Evolutionary conservation across 92 coral and sea anemone genomes (phyloP), one percentile per base, ranked within the genome.

Genomic region (Phenganax subtilis): DNA sequence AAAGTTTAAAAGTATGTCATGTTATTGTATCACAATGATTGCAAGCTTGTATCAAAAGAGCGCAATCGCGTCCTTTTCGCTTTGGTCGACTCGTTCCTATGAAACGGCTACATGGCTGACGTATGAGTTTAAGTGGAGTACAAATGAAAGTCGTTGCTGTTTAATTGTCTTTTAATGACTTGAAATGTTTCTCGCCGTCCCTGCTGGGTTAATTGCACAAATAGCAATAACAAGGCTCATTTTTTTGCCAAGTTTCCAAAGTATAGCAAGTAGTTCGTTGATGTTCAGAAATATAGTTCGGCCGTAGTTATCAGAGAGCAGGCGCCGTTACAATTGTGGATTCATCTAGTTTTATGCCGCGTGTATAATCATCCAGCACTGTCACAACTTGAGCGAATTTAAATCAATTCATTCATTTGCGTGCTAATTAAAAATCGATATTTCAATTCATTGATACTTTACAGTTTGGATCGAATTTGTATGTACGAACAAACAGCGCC

Each of bases 341-440:
- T 25, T 69, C 51, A 28, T 17, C 12, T 9, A 3, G 52, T 52
- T 51, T 73, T 29, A 51, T 54, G 7, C n/a, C 80, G 5, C 66
- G 10, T 16, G 60, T 55, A 37, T 17, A 14, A 61, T 51, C 54
- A 51, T 31, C 53, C 69, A 59, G 25, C 20, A 52, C 81, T 15
- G 53, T 76, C 69, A 76, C 81, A 57, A 55, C 51, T 16, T 12
- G 17, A 27, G 29, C 47, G 69, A 76, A 76, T 76, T 53, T 76
- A 76, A 58, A 76, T 76, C 54, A n/a, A 76, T 76, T 76, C 81
- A 76, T 76, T 76, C 81, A 76, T 76, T 76, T 76, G 81, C 37
- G 81, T 51, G 81, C 67, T 76, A 76, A 76, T 76, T 76, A 69
- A 59, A 76, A 76, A 76, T 76, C 53, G 70, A 76, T 57, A 76